These are phyloP conservation scores for Germaria angustata DNA, from an alignment of 2,888 invertebrate genomes.

Conservation along the genomic window DNA sequence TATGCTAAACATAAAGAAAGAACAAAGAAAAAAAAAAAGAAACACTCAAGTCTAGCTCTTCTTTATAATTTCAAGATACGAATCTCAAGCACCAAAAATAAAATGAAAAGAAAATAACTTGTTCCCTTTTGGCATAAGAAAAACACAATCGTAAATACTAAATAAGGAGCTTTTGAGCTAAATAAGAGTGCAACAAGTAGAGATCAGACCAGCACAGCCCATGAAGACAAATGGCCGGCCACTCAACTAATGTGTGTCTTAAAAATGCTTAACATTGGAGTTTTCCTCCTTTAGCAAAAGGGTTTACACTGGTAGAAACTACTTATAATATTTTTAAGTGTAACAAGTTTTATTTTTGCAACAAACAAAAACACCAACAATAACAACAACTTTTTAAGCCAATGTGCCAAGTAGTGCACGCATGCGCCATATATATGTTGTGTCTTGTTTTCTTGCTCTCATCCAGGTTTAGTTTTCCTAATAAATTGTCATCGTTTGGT, in stretches of 20 bases:
- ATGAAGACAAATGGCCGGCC: not conserved
- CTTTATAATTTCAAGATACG: not conserved
- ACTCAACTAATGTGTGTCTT: conserved; percentile 24
- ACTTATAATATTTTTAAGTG: too few species aligned
- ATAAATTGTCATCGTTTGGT: conserved; percentile 30
- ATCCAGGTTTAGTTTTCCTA: not conserved
- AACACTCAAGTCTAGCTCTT: conserved; percentile 7
- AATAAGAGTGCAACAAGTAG: not conserved
- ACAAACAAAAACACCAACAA: too few species aligned
- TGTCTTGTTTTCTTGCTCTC: not conserved
- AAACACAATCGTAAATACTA: not conserved
- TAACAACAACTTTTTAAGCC: too few species aligned
- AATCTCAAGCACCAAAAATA: not conserved
- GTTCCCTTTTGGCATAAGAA: conserved; percentile 10
- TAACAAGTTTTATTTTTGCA: not conserved
- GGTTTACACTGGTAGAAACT: not conserved
- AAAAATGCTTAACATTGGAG: conserved; percentile 16
- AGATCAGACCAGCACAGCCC: not conserved
- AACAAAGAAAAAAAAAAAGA: not conserved
- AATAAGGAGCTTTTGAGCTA: conserved; percentile 16
- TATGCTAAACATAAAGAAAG: conserved; percentile 32
- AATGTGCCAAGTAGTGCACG: conserved; percentile 39
- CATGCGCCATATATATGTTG: conserved; percentile 44
- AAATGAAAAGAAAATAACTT: conserved; percentile 8
- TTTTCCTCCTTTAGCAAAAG: conserved; percentile 1